Percentiles rank a stretch among this genome's conserved stretches.
phyloP scores from a whole-genome alignment of 1,140 invertebrate genomes.

The Dendroctonus ponderosae region DNA sequence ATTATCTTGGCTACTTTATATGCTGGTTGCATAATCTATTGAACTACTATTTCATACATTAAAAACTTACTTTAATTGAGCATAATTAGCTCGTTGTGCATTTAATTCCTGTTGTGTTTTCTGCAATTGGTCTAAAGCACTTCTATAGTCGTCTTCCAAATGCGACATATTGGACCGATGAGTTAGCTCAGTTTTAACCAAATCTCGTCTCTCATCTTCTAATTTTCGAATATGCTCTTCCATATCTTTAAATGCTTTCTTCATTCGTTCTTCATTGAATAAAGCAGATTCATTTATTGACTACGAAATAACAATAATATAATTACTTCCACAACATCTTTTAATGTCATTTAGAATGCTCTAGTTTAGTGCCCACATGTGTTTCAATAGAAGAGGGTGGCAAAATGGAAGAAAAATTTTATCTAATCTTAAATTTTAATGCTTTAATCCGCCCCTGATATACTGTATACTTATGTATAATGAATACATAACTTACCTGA shows the following conservation, averaged over 20 bases:
- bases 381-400: no score
- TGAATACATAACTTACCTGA: slow-evolving; percentile 49
- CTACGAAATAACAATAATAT: slow-evolving; percentile 5
- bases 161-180: slow-evolving; percentile 43
- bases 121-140: slow-evolving; percentile 41
- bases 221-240: slow-evolving; percentile 45
- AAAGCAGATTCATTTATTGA: slow-evolving; percentile 8
- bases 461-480: no score
- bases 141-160: slow-evolving; percentile 45
- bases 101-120: slow-evolving; percentile 43
- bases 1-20: no score
- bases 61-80: slow-evolving; percentile 47
- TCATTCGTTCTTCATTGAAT: slow-evolving; percentile 19
- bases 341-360: not conserved
- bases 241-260: slow-evolving; percentile 40
- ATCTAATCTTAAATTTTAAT: no score
- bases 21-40: no score
- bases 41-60: not conserved
- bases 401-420: no score
- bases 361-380: no score
- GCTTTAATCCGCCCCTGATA: no score
- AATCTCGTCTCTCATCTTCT: slow-evolving; percentile 46
- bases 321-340: not conserved
- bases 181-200: slow-evolving; percentile 42
- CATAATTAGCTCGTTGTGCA: slow-evolving; percentile 42